A percentile compares a stretch with the other conserved stretches of the same genome.
phyloP scores from a whole-genome alignment of 1,140 invertebrate genomes.

The Drosophila tani region DNA sequence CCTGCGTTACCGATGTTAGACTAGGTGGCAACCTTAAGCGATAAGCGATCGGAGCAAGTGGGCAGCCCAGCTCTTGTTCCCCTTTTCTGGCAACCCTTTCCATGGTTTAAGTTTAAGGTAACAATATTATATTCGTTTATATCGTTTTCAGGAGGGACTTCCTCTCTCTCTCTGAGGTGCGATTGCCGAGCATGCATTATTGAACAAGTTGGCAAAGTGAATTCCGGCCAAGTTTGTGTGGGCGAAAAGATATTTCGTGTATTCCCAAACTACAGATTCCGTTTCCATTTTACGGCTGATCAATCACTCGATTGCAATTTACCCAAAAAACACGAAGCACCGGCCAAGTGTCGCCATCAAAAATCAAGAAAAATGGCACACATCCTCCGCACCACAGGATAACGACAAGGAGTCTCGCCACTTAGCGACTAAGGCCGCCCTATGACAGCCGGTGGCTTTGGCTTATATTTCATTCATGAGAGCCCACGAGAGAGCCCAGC shows the following conservation, averaged over 20 bases:
- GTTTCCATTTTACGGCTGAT: slow-evolving; percentile 45
- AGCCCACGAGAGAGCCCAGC: slow-evolving; percentile 19
- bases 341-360: slow-evolving; percentile 26
- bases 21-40: no score
- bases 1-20: no score
- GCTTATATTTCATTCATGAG: slow-evolving; percentile 80
- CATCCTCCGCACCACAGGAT: slow-evolving; percentile 1
- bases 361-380: slow-evolving; percentile 36
- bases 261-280: slow-evolving; percentile 46
- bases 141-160: background rate
- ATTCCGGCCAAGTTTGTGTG: slow-evolving; percentile 12
- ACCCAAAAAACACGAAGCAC: background rate
- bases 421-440: slow-evolving; percentile 58
- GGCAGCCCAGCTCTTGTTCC: no score
- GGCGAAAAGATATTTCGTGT: slow-evolving; percentile 39
- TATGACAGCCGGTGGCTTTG: slow-evolving; percentile 66
- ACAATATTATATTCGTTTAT: background rate
- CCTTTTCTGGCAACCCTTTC: no score
- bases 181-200: slow-evolving; percentile 21
- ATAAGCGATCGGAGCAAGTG: no score
- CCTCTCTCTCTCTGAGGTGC: background rate
- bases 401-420: slow-evolving; percentile 58
- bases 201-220: slow-evolving; percentile 12
- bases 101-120: no score
- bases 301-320: slow-evolving; percentile 47